phyloP scores from a whole-genome alignment of 35 echinoderm and acorn worm genomes.

The Lytechinus variegatus region DNA sequence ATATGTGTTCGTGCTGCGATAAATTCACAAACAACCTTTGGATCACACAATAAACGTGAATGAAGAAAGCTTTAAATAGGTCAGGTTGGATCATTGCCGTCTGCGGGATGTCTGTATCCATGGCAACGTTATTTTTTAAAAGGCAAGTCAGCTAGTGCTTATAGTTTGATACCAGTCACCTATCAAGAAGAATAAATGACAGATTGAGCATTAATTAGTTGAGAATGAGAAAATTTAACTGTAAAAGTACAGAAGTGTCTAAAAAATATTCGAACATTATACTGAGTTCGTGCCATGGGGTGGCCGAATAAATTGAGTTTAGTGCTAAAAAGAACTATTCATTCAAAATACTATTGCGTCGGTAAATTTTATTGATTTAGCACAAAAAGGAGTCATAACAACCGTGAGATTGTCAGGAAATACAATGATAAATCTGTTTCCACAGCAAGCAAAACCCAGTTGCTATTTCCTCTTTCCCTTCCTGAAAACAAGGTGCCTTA shows the following conservation, averaged over 20 bases:
- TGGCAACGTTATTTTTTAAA: neutral
- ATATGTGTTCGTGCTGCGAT: neutral
- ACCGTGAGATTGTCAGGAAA: neutral
- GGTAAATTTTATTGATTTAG: neutral
- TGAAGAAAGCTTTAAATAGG: neutral
- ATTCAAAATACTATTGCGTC: neutral
- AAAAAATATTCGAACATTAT: too few relatives aligned
- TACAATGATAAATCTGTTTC: neutral
- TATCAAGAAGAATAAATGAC: neutral
- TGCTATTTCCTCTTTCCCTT: neutral
- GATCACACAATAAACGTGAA: neutral
- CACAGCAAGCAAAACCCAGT: neutral
- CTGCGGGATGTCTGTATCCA: neutral
- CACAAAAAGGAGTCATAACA: conserved; percentile 4
- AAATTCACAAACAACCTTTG: neutral
- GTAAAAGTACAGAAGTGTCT: too few relatives aligned
- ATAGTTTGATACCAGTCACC: neutral
- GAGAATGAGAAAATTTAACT: too few relatives aligned
- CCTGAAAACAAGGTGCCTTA: neutral
- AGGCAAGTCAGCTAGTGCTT: neutral
- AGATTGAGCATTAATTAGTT: neutral
- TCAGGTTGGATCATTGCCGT: neutral
- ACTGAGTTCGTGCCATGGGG: too few relatives aligned
- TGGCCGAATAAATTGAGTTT: too few relatives aligned
- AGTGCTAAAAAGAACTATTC: neutral